Conservation (phyloP, 2,113 vertebrate species). For the Rhynchopsitta pachyrhyncha region DNA sequence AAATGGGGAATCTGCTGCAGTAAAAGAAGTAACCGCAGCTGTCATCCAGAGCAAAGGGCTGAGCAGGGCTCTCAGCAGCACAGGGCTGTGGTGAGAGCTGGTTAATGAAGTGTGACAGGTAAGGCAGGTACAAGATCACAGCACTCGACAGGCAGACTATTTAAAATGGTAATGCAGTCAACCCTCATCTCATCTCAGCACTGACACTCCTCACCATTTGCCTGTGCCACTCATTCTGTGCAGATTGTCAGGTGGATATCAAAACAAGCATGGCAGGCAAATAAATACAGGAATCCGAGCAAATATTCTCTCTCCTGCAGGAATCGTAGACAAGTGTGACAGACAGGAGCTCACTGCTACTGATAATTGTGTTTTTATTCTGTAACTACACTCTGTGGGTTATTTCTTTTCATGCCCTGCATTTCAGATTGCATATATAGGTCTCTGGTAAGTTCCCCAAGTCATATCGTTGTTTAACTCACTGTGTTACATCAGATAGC, state of each 20-base stretch:
- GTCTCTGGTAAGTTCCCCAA: not conserved
- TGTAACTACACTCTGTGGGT: not conserved
- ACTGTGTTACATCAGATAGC: not conserved
- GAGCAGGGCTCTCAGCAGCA: not conserved
- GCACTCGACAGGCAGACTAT: not conserved
- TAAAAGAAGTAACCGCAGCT: not conserved
- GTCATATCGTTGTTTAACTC: not conserved
- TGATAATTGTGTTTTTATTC: not conserved
- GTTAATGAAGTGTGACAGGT: constrained; percentile 43
- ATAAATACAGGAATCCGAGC: constrained; percentile 49
- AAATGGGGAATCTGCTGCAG: not conserved
- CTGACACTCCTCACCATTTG: constrained; percentile 8
- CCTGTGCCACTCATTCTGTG: not conserved
- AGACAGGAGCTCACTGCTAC: not conserved
- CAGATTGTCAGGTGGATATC: constrained; percentile 51
- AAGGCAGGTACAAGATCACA: not conserved
- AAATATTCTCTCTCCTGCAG: constrained; percentile 9
- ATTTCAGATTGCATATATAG: not conserved
- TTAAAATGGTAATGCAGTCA: constrained; percentile 63
- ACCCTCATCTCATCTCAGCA: not conserved
- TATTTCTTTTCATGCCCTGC: not conserved
- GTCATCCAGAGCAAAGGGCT: not conserved
- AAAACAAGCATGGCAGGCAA: constrained; percentile 62
- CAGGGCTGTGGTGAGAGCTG: not conserved
- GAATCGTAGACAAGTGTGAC: not conserved